phyloP scores from a whole-genome alignment of 2,113 vertebrate genomes.

The Myrmophylax atrothorax region DNA sequence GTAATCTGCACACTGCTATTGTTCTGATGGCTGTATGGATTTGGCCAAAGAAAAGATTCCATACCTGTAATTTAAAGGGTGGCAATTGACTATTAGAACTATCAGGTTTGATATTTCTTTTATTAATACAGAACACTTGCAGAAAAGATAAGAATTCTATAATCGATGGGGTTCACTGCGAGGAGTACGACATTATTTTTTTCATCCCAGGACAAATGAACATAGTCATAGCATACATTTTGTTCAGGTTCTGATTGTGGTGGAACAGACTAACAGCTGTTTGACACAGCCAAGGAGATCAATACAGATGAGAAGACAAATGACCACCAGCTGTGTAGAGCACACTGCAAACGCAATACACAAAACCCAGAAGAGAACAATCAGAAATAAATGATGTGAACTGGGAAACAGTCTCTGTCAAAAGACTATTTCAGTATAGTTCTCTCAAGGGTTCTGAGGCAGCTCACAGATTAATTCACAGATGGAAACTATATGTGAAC shows the following conservation, averaged over 20 bases:
- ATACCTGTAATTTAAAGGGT: constrained; percentile 37
- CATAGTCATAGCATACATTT: not conserved
- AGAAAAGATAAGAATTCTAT: constrained; percentile 12
- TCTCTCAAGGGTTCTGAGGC: not conserved
- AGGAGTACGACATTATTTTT: not conserved
- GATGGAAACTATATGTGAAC: not conserved
- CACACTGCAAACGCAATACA: not conserved
- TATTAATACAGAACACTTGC: constrained; percentile 25
- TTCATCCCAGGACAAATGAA: not conserved
- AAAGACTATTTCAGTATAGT: not conserved
- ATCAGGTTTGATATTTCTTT: constrained; percentile 24
- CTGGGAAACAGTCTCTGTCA: not conserved
- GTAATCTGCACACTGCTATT: constrained; percentile 17
- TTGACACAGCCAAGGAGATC: constrained; percentile 8
- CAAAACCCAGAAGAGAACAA: not conserved
- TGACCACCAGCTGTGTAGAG: constrained; percentile 5
- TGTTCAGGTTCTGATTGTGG: not conserved
- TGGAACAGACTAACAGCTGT: not conserved
- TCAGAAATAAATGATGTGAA: not conserved
- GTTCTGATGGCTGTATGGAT: not conserved
- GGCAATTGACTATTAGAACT: constrained; percentile 1
- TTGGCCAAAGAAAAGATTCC: constrained; percentile 41
- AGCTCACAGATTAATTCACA: not conserved
- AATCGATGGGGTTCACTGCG: not conserved
- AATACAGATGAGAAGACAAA: constrained; percentile 31